These are phyloP conservation scores for Labeo rohita DNA, from an alignment of 2,113 vertebrate genomes.

Conservation along the genomic window DNA sequence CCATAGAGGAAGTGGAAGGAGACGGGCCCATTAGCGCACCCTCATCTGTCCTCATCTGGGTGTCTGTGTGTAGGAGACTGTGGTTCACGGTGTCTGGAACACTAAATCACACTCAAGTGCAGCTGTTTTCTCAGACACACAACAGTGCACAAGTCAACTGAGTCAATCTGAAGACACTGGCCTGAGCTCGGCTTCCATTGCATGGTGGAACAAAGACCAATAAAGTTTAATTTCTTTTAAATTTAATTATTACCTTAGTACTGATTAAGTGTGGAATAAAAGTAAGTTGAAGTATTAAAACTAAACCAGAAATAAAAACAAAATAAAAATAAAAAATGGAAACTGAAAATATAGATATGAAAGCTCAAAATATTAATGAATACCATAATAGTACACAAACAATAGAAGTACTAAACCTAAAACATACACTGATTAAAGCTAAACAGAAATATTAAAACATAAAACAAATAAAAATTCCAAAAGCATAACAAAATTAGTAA, in stretches of 20 bases:
- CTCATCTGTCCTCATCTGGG: constrained; percentile 36
- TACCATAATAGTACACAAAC: too few species aligned
- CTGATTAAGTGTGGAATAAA: neutral
- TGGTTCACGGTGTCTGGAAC: constrained; percentile 12
- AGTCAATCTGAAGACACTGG: neutral
- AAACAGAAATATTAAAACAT: too few species aligned
- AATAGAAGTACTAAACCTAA: too few species aligned
- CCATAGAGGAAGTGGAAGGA: neutral
- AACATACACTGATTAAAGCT: too few species aligned
- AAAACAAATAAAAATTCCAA: too few species aligned
- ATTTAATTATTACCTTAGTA: neutral
- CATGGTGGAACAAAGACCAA: neutral
- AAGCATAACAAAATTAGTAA: too few species aligned
- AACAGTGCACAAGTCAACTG: neutral
- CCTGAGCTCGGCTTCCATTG: neutral
- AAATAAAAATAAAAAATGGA: too few species aligned
- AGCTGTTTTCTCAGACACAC: neutral
- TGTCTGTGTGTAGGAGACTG: constrained; percentile 30
- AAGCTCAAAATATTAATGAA: too few species aligned
- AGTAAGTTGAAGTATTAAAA: too few species aligned
- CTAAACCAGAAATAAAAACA: too few species aligned
- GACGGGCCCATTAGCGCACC: constrained; percentile 17
- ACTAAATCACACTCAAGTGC: constrained; percentile 31
- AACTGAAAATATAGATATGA: too few species aligned
- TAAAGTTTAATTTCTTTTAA: neutral